Evolutionary conservation across 2,113 vertebrate genomes (phyloP).

Genomic region (Cacatua alba): DNA sequence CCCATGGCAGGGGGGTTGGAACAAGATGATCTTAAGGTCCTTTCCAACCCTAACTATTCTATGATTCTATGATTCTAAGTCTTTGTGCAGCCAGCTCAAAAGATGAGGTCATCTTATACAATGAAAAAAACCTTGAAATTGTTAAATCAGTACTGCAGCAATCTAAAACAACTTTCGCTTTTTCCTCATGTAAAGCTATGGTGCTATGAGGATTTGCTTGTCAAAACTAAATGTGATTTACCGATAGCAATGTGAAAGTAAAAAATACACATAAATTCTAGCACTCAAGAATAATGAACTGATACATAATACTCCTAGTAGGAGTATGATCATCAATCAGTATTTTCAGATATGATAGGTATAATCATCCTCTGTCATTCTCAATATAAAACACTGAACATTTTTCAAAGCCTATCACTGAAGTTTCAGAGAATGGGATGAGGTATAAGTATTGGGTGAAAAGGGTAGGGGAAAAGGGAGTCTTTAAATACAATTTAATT

Average conservation of each 20-base stretch:
- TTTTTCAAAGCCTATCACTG: background rate
- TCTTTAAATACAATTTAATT: background rate
- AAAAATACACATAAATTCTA: background rate
- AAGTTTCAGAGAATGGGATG: background rate
- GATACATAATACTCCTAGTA: background rate
- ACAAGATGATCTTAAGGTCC: background rate
- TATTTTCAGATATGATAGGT: background rate
- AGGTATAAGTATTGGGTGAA: background rate
- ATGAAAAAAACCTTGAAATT: background rate
- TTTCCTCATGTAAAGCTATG: background rate
- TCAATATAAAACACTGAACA: background rate
- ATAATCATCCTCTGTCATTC: background rate
- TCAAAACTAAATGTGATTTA: background rate
- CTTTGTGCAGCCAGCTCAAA: background rate
- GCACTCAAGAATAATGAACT: background rate
- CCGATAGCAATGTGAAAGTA: background rate
- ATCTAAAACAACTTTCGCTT: background rate
- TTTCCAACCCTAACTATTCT: background rate
- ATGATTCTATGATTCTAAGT: background rate
- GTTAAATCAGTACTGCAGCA: background rate
- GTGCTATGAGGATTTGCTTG: background rate
- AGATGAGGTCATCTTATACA: background rate
- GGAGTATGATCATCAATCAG: background rate
- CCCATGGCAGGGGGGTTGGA: background rate
- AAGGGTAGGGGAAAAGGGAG: background rate